phyloP scores from a whole-genome alignment of 2,888 invertebrate genomes.

The Allygus modestus region DNA sequence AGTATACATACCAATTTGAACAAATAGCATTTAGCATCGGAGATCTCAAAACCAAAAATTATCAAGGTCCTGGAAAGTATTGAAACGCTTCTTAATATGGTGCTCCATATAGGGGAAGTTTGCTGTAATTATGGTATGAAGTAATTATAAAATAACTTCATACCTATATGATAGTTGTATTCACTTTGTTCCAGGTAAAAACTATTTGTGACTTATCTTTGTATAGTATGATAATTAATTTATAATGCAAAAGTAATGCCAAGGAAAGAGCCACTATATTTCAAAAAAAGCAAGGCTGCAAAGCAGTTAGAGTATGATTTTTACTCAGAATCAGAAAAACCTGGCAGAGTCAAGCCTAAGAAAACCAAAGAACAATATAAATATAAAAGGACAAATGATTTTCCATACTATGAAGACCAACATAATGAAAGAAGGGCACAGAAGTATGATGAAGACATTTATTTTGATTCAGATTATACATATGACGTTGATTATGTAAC shows the following conservation, averaged over 20 bases:
- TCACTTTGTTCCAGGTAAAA: neutral
- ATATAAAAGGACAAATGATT: neutral
- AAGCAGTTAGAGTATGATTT: constrained; percentile 10
- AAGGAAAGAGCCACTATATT: neutral
- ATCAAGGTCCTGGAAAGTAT: too few relatives aligned
- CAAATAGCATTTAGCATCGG: too few relatives aligned
- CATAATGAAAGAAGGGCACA: neutral
- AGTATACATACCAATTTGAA: too few relatives aligned
- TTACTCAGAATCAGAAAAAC: neutral
- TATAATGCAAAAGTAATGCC: neutral
- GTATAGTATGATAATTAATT: too few relatives aligned
- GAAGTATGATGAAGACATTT: neutral
- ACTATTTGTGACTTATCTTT: neutral
- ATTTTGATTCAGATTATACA: neutral
- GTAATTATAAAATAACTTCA: too few relatives aligned
- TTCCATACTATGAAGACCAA: neutral
- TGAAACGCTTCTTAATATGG: too few relatives aligned
- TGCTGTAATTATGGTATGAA: too few relatives aligned
- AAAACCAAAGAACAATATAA: neutral
- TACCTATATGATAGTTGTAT: too few relatives aligned
- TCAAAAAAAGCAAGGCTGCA: constrained; percentile 20
- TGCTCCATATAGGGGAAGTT: too few relatives aligned
- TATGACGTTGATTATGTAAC: neutral
- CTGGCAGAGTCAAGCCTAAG: neutral
- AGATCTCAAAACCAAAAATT: too few relatives aligned